Percentiles rank a stretch among this genome's conserved stretches.
Evolutionary conservation across 2,797 vertebrate genomes (phyloP).

Genomic region (Lepilemur ruficaudatus): DNA sequence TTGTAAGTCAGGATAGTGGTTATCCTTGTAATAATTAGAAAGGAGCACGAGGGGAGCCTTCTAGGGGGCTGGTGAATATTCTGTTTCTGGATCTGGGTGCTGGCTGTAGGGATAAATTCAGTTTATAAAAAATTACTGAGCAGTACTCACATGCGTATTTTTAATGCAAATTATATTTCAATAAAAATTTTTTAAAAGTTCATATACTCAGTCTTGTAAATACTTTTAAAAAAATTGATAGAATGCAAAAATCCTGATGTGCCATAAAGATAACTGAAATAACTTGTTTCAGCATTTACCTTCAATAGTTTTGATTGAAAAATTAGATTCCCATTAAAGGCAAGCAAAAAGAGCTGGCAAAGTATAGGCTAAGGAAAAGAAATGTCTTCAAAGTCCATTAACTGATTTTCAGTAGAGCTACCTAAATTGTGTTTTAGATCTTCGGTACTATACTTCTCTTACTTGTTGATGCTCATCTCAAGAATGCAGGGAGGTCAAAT

Average conservation of each 20-base stretch:
- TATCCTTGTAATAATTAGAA: neutral
- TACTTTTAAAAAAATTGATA: neutral
- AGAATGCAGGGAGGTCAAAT: neutral
- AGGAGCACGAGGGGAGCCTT: neutral
- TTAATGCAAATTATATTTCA: neutral
- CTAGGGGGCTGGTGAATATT: neutral
- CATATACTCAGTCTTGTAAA: neutral
- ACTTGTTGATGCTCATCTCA: neutral
- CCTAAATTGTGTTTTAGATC: neutral
- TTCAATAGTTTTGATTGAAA: neutral
- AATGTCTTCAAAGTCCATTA: neutral
- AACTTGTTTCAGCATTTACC: neutral
- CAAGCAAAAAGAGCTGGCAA: neutral
- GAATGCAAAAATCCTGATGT: neutral
- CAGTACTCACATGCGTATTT: neutral
- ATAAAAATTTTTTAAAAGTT: neutral
- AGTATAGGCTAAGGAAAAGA: neutral
- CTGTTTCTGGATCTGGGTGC: neutral
- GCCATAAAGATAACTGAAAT: neutral
- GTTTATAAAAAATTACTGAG: neutral
- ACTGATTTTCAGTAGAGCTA: neutral
- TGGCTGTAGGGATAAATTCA: neutral
- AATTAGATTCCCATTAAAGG: neutral
- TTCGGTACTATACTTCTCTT: neutral
- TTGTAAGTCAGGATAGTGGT: neutral